These are phyloP conservation scores for Chiloscyllium punctatum DNA, from an alignment of 2,797 vertebrate genomes.

Conservation along the genomic window DNA sequence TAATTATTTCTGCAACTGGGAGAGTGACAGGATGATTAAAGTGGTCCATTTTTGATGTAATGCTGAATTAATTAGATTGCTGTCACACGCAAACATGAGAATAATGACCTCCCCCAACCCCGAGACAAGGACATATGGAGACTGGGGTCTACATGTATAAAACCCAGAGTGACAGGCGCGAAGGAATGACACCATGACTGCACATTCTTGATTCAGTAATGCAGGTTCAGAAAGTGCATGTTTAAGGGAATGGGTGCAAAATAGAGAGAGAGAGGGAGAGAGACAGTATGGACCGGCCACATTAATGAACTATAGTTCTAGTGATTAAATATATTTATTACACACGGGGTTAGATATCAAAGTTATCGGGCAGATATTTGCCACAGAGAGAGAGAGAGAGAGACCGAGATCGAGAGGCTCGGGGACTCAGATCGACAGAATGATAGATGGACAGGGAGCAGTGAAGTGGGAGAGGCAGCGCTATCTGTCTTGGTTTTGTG, in stretches of 20 bases:
- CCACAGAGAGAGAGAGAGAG: not conserved
- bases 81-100: not conserved
- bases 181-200: not conserved
- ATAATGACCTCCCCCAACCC: not conserved
- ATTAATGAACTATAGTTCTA: not conserved
- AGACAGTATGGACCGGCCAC: not conserved
- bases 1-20: not conserved
- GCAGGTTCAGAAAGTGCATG: too few relatives aligned
- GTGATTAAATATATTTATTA: not conserved
- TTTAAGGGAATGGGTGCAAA: too few relatives aligned
- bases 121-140: too few relatives aligned
- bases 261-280: not conserved
- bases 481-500: not conserved
- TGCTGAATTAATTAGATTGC: not conserved
- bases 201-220: not conserved
- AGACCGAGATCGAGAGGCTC: not conserved
- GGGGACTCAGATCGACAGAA: slow-evolving; percentile 45
- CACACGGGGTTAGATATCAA: not conserved
- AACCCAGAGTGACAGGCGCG: not conserved
- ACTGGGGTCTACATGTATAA: not conserved
- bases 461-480: slow-evolving; percentile 36
- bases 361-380: not conserved
- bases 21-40: not conserved
- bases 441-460: slow-evolving; percentile 46
- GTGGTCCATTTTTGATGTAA: not conserved